Percentiles rank a stretch among this genome's conserved stretches.
Evolutionary conservation across 2,888 invertebrate species (phyloP).

Genomic region (Helleia helle): DNA sequence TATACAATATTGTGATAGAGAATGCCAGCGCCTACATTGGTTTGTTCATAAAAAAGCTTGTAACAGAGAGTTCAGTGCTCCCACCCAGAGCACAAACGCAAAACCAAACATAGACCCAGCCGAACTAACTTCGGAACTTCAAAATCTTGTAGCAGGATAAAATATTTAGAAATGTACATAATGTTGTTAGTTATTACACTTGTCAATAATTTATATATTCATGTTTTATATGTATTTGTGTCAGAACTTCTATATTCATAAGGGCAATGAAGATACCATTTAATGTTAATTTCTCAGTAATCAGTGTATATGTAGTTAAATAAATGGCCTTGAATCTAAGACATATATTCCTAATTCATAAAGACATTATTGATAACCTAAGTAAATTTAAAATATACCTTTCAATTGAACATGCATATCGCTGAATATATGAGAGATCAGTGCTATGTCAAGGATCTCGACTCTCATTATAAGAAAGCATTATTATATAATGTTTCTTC

Average conservation of each 20-base stretch:
- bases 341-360: constrained; percentile 1
- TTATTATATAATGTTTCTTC: no score
- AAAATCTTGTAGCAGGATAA: constrained; percentile 64
- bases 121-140: constrained; percentile 65
- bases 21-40: constrained; percentile 96
- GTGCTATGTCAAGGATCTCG: no score
- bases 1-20: constrained; percentile 94
- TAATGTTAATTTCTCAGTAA: background rate
- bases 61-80: constrained; percentile 73
- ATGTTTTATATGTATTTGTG: background rate
- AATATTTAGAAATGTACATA: no score
- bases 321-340: constrained; percentile 3
- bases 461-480: no score
- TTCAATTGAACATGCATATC: no score
- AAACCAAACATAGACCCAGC: constrained; percentile 52
- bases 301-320: constrained; percentile 4
- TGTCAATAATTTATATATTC: background rate
- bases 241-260: background rate
- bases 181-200: constrained; percentile 1
- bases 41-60: constrained; percentile 92
- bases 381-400: no score
- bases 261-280: constrained; percentile 1
- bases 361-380: no score
- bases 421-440: no score
- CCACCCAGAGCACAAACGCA: constrained; percentile 31